Percentiles rank a stretch among this genome's conserved stretches.
These are phyloP conservation scores for Diadophis punctatus DNA, from an alignment of 2,113 vertebrate species.

Conservation along the genomic window DNA sequence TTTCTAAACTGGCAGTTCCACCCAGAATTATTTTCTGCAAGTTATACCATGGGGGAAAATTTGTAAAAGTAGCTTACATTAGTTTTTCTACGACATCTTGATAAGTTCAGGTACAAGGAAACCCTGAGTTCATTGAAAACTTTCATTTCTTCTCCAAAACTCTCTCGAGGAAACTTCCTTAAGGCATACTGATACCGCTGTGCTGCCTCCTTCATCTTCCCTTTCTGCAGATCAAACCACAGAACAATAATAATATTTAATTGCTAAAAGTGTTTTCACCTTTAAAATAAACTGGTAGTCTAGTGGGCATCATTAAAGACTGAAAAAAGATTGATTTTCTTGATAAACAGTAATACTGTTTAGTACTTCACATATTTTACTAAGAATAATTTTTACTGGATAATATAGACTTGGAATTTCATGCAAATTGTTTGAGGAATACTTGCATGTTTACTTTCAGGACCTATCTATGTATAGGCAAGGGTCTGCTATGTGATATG, in stretches of 20 bases:
- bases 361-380: not conserved
- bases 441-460: not conserved
- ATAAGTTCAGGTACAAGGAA: slow-evolving; percentile 92
- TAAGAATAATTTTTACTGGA: not conserved
- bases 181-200: slow-evolving; percentile 97
- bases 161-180: slow-evolving; percentile 95
- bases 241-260: slow-evolving; percentile 9
- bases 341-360: not conserved
- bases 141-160: slow-evolving; percentile 92
- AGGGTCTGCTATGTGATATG: not conserved
- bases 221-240: slow-evolving; percentile 78
- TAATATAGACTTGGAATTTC: not conserved
- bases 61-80: slow-evolving; percentile 77
- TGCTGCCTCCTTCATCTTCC: slow-evolving; percentile 97
- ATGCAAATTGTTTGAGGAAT: not conserved
- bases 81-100: slow-evolving; percentile 96
- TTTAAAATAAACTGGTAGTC: not conserved
- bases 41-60: not conserved
- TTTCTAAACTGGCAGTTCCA: not conserved
- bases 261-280: not conserved
- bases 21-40: not conserved
- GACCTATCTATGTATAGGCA: not conserved
- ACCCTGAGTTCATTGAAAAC: slow-evolving; percentile 92
- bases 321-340: not conserved
- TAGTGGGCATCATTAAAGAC: not conserved